Conservation (phyloP, 92 coral and sea anemone genomes). For the Epizoanthus stellaris region DNA sequence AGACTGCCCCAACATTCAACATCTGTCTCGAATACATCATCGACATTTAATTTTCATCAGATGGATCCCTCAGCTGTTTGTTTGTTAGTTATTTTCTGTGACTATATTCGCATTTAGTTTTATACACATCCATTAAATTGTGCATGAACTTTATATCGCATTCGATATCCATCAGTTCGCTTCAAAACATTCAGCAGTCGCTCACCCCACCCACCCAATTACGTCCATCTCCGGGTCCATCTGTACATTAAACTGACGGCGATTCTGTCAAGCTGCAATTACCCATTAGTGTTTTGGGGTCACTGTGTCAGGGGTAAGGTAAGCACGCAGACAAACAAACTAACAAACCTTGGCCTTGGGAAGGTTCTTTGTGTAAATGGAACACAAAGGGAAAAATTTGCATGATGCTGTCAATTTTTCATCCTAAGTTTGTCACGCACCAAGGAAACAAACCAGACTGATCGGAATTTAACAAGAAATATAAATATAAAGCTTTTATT, state of each 20-base stretch:
- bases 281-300: slow-evolving; percentile 2
- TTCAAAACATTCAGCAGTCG: not conserved
- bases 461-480: not conserved
- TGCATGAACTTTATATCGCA: slow-evolving; percentile 3
- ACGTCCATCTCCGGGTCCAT: not conserved
- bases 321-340: not conserved
- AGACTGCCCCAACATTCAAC: no score
- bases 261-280: slow-evolving; percentile 13
- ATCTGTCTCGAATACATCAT: no score
- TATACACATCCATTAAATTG: not conserved
- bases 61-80: no score
- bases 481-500: not conserved
- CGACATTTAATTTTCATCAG: no score
- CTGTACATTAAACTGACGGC: not conserved
- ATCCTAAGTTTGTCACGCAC: slow-evolving; percentile 17
- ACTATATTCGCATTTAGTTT: no score
- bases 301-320: slow-evolving; percentile 7
- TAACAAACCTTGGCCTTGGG: not conserved
- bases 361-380: not conserved
- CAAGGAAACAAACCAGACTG: not conserved
- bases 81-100: no score
- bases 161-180: not conserved
- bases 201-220: slow-evolving; percentile 3
- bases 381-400: not conserved
- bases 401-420: slow-evolving; percentile 5